Evolutionary conservation across 2,888 invertebrate species (phyloP).

Genomic region (Drosophila yooni): DNA sequence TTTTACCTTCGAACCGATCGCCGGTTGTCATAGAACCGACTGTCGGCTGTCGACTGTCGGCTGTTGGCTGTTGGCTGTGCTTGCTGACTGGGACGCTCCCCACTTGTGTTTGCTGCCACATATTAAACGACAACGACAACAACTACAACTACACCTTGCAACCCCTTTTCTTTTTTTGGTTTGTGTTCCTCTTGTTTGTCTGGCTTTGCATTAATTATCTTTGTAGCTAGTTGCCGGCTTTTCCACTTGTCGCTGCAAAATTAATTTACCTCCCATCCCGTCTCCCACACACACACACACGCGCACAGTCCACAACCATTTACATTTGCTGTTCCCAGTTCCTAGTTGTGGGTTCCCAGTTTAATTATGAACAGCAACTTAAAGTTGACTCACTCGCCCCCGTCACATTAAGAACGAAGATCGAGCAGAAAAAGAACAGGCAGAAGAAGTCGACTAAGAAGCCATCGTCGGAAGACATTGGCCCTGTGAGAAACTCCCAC

Average conservation of each 20-base stretch:
- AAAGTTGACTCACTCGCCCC: slow-evolving; percentile 44
- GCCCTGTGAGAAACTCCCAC: slow-evolving; percentile 77
- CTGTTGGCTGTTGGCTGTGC: neutral
- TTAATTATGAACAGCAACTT: slow-evolving; percentile 64
- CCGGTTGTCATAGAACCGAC: slow-evolving; percentile 42
- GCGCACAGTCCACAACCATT: slow-evolving; percentile 14
- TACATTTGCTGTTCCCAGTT: slow-evolving; percentile 21
- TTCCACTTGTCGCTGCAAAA: slow-evolving; percentile 64
- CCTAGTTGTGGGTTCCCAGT: slow-evolving; percentile 43
- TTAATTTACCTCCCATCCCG: slow-evolving; percentile 53
- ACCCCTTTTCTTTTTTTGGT: slow-evolving; percentile 39
- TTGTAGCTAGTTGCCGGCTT: slow-evolving; percentile 35
- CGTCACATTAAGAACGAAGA: slow-evolving; percentile 13
- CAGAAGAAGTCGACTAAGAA: neutral
- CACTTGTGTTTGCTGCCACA: slow-evolving; percentile 52
- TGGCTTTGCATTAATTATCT: slow-evolving; percentile 60
- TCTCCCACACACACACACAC: neutral
- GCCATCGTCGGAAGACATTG: slow-evolving; percentile 51
- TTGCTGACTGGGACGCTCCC: slow-evolving; percentile 7
- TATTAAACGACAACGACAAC: slow-evolving; percentile 44
- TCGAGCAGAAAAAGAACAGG: slow-evolving; percentile 9
- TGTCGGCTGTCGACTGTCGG: slow-evolving; percentile 22
- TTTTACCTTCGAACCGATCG: slow-evolving; percentile 41
- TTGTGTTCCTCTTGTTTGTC: slow-evolving; percentile 13
- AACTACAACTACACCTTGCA: slow-evolving; percentile 15